These are phyloP conservation scores for Bombylius discolor DNA, from an alignment of 2,888 invertebrate species.

Conservation along the genomic window DNA sequence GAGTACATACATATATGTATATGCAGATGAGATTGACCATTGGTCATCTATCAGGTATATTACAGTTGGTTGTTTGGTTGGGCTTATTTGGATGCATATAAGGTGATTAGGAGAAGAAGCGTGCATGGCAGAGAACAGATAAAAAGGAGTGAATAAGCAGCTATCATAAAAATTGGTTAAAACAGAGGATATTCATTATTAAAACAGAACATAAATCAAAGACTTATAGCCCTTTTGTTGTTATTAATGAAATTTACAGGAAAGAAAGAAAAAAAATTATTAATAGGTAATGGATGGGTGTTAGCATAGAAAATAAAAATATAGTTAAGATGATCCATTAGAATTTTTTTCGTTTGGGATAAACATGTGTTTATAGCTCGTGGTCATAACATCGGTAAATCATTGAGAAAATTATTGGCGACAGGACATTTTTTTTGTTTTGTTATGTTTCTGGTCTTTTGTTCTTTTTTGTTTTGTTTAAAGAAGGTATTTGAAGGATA, in stretches of 20 bases:
- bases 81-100: not conserved
- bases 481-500: not conserved
- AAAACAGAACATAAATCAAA: slow-evolving; percentile 12
- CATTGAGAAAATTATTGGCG: not conserved
- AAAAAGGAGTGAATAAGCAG: slow-evolving; percentile 9
- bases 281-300: too few relatives aligned
- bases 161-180: not conserved
- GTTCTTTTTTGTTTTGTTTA: too few relatives aligned
- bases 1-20: too few relatives aligned
- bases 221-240: slow-evolving; percentile 7
- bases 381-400: slow-evolving; percentile 13
- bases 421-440: not conserved
- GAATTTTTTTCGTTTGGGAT: not conserved
- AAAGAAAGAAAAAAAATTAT: too few relatives aligned
- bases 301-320: too few relatives aligned
- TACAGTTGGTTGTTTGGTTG: not conserved
- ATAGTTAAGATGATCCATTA: not conserved
- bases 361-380: slow-evolving; percentile 9
- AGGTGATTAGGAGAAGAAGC: slow-evolving; percentile 8
- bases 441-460: too few relatives aligned
- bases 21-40: slow-evolving; percentile 7
- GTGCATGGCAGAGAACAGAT: not conserved
- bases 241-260: not conserved
- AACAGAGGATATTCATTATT: slow-evolving; percentile 1
- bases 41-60: slow-evolving; percentile 2